Evolutionary conservation across 2,888 invertebrate species (phyloP).

Genomic region (Papilio elwesi): DNA sequence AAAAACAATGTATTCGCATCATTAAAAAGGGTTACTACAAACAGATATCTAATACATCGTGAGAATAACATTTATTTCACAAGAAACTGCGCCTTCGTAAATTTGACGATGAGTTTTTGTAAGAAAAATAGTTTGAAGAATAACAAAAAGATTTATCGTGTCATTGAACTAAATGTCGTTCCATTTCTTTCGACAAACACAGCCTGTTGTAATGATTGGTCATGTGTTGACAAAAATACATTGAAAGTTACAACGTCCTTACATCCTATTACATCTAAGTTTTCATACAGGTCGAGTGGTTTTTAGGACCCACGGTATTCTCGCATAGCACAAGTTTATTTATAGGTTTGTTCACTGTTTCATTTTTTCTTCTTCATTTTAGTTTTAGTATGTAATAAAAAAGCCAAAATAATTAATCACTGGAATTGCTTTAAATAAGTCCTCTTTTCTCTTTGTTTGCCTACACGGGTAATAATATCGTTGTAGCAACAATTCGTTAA

Average conservation of each 20-base stretch:
- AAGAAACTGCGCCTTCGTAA: constrained; percentile 17
- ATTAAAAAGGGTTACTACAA: constrained; percentile 35
- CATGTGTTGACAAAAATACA: not conserved
- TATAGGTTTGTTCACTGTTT: too few relatives aligned
- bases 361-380: too few relatives aligned
- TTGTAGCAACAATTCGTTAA: not conserved
- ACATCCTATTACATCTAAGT: too few relatives aligned
- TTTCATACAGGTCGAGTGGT: too few relatives aligned
- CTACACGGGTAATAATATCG: not conserved
- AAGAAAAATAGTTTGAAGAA: not conserved
- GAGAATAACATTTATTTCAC: constrained; percentile 32
- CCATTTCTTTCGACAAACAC: not conserved
- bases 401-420: too few relatives aligned
- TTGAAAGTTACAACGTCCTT: not conserved
- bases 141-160: not conserved
- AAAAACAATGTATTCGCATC: constrained; percentile 35
- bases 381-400: too few relatives aligned
- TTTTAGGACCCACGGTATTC: too few relatives aligned
- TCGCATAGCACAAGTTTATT: too few relatives aligned
- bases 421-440: not conserved
- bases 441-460: not conserved
- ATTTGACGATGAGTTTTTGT: constrained; percentile 7
- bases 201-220: too few relatives aligned
- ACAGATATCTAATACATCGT: constrained; percentile 33
- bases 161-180: constrained; percentile 7